Conservation (phyloP, 1,140 invertebrate genomes). For the Palaemon carinicauda region DNA sequence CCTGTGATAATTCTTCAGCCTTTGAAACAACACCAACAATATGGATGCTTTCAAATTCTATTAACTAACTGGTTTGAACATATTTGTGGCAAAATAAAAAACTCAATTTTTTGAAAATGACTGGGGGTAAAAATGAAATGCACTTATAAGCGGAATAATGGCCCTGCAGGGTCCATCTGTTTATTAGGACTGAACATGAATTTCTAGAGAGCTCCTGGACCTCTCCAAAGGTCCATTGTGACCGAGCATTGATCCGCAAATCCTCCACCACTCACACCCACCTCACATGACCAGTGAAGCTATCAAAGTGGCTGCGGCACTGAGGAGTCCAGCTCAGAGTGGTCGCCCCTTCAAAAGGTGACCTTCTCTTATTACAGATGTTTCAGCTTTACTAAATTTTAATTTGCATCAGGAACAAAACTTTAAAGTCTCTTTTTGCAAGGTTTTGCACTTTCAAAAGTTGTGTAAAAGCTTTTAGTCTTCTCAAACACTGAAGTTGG, state of each 20-base stretch:
- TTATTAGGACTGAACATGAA: conserved; percentile 55
- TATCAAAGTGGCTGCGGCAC: conserved; percentile 11
- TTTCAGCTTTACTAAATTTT: not conserved
- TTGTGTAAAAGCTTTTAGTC: not conserved
- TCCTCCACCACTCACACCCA: conserved; percentile 12
- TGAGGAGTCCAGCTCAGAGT: conserved; percentile 19
- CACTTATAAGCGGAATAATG: conserved; percentile 39
- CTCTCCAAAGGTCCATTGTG: conserved; percentile 24
- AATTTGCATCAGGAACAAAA: not conserved
- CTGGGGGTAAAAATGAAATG: not conserved
- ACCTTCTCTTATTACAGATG: not conserved
- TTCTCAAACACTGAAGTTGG: conserved; percentile 18
- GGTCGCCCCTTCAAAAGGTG: conserved; percentile 15
- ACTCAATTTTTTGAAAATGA: not conserved
- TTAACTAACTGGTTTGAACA: too few species aligned
- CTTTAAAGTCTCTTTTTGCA: not conserved
- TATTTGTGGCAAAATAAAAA: not conserved
- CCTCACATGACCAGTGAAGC: conserved; percentile 6
- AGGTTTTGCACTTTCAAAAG: not conserved
- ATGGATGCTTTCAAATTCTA: too few species aligned
- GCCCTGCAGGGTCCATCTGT: conserved; percentile 41
- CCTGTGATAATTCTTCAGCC: too few species aligned
- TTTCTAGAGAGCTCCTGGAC: conserved; percentile 49
- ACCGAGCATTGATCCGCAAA: conserved; percentile 11
- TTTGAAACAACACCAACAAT: too few species aligned